Evolutionary conservation across 2,888 invertebrate species (phyloP), one percentile per base, ranked within the genome.

Genomic region (Epinotia bilunana): DNA sequence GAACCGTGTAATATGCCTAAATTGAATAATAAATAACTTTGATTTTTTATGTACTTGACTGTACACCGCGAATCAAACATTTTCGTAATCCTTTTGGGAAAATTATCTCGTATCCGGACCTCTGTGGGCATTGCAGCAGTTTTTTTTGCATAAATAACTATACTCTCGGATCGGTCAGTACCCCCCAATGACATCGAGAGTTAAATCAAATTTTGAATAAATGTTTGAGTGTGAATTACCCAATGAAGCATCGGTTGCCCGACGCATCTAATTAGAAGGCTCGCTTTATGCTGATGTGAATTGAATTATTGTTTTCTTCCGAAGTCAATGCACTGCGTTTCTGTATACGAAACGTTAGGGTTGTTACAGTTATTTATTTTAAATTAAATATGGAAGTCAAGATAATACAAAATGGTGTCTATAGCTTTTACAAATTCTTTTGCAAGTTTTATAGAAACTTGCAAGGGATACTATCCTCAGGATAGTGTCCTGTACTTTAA

Each of bases 291-390:
- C 78, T 79, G 75, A 78, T 78, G 82, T 77, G 79, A 81, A 82
- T 81, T 80, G 79, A 79, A 72, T 77, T 74, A 77, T 79, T 79
- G 79, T 78, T 78, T 76, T 76, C 78, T 76, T 77, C 79, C 77
- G 76, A 78, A 79, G 81, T 81, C 80, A 80, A 78, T 77, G 81
- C 74, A 74, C 79, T 60, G 76, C 63, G 65, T 67, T 65, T 74
- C 62, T 79, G 80, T 71, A 70, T 58, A 65, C 60, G n/a, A 9
- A 64, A 57, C 23, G 28, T 13, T 72, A 78, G 69, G 76, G 77
- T 58, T 78, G 74, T 3, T 55, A 33, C 12, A 11, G 28, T 65
- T 53, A n/a, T 49, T 16, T n/a, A 53, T n/a, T 53, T 53, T 2
- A 53, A 53, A 6, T 53, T 53, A 53, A 53, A 53, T n/a, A 49